Evolutionary conservation across 2,888 invertebrate genomes (phyloP), one percentile per base, ranked within the genome.

Genomic region (Drosophila rellima): DNA sequence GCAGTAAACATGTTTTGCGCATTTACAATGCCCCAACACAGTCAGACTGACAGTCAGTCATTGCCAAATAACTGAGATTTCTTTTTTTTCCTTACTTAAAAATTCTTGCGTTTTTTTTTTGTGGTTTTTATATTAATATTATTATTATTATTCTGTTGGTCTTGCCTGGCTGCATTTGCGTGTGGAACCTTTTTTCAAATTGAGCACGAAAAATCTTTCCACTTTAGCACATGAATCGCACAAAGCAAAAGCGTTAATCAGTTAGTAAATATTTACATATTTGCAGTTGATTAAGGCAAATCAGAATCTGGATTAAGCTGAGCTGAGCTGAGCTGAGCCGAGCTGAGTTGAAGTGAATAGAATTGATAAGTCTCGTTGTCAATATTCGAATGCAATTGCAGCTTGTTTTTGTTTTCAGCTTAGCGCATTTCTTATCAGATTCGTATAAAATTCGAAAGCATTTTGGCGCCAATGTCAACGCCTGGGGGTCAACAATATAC

Each of bases 31-130:
- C 51, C 56, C 20, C 78, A 61, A 18, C 45, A 17, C 31, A 37
- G 33, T 20, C 35, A 1, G 42, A n/a, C 45, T 18, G 37, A 47
- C 56, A 44, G 55, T 51, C 72, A 62, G 56, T 78, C 88, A 85
- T 78, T 85, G 88, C 85, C 84, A 80, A 85, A 87, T 85, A 75
- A 68, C 63, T 71, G 77, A 51, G 72, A 61, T 70, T 82, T 75
- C 57, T 42, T 23, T 35, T 37, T 40, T 52, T 8, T 31, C 35
- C 31, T 15, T 35, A 31, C 47, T 40, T 67, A 11, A 29, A 70
- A 78, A 77, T 77, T 73, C 74, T 76, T 74, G 74, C 33, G 74
- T 66, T 64, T 57, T 35, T 56, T 67, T 60, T 48, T 62, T n/a
- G 35, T 42, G 45, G 54, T 39, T 45, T 39, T 33, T 67, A 17